Conservation (phyloP, 2,888 invertebrate genomes). For the Neuroscelio doddi region DNA sequence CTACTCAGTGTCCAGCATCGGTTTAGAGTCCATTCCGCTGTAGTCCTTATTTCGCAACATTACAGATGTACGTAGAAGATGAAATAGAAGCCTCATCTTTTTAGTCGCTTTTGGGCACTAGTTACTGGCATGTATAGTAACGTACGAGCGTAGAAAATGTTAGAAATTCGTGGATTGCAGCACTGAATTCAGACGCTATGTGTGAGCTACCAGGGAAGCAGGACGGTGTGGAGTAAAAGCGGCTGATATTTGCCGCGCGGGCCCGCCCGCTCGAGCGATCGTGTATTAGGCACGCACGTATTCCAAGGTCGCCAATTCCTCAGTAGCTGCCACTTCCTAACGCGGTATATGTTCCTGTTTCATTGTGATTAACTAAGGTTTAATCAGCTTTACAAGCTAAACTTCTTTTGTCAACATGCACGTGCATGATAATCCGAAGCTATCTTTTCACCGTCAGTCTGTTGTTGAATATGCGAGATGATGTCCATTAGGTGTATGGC, state of each 20-base stretch:
- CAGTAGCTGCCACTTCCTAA: conserved; percentile 11
- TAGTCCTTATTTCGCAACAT: too few relatives aligned
- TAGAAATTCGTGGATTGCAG: conserved; percentile 67
- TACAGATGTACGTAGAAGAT: too few relatives aligned
- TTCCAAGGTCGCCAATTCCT: not conserved
- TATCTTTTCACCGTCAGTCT: conserved; percentile 55
- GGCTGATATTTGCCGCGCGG: conserved; percentile 63
- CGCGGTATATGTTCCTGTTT: conserved; percentile 57
- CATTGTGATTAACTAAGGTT: conserved; percentile 71
- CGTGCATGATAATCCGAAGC: conserved; percentile 69
- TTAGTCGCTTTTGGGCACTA: too few relatives aligned
- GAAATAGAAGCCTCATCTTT: too few relatives aligned
- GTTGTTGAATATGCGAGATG: conserved; percentile 20
- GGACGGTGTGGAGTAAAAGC: conserved; percentile 31
- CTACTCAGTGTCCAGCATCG: too few relatives aligned
- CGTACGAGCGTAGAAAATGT: conserved; percentile 57
- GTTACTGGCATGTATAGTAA: too few relatives aligned
- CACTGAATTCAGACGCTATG: conserved; percentile 70
- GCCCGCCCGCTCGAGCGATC: conserved; percentile 63
- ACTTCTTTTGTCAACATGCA: conserved; percentile 70
- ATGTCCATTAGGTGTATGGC: not conserved
- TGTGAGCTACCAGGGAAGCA: conserved; percentile 53
- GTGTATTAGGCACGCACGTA: conserved; percentile 51
- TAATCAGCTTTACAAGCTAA: conserved; percentile 71
- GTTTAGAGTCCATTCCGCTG: too few relatives aligned